Percentiles rank a stretch among this genome's conserved stretches.
Conservation (phyloP, 1,140 invertebrate species). For the Meloidogyne floridensis region DNA sequence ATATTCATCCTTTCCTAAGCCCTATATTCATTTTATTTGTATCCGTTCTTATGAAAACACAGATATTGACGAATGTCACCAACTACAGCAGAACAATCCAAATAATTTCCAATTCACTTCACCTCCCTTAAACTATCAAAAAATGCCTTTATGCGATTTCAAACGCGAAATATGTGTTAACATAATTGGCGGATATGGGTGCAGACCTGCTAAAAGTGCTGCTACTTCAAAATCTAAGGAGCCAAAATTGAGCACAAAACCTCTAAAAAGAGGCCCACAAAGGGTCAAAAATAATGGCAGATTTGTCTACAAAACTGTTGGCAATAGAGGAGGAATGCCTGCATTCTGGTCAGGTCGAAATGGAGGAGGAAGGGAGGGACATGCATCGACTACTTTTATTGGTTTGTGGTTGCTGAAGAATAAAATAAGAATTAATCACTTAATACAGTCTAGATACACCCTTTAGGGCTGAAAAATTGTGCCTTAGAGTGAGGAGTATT, state of each 20-base stretch:
- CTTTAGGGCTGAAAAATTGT: no score
- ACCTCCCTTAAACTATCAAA: neutral
- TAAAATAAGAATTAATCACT: neutral
- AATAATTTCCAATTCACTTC: slow-evolving; percentile 11
- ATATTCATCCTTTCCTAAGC: neutral
- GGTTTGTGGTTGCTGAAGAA: slow-evolving; percentile 21
- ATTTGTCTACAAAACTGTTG: neutral
- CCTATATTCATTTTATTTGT: neutral
- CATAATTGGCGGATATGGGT: slow-evolving; percentile 20
- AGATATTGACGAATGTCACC: slow-evolving; percentile 26
- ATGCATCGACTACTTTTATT: neutral
- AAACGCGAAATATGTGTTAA: slow-evolving; percentile 13
- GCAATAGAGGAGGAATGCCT: neutral
- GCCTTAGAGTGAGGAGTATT: no score
- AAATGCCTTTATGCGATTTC: slow-evolving; percentile 15
- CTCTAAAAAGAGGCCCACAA: neutral
- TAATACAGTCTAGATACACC: no score
- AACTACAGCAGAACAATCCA: neutral
- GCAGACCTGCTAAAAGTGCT: neutral
- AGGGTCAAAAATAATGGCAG: neutral
- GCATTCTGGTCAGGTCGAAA: neutral
- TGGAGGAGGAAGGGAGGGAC: neutral
- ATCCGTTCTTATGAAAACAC: neutral
- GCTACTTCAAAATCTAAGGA: neutral
- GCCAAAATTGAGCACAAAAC: neutral